Conservation (phyloP, 2,113 vertebrate genomes). For the Pipra filicauda region DNA sequence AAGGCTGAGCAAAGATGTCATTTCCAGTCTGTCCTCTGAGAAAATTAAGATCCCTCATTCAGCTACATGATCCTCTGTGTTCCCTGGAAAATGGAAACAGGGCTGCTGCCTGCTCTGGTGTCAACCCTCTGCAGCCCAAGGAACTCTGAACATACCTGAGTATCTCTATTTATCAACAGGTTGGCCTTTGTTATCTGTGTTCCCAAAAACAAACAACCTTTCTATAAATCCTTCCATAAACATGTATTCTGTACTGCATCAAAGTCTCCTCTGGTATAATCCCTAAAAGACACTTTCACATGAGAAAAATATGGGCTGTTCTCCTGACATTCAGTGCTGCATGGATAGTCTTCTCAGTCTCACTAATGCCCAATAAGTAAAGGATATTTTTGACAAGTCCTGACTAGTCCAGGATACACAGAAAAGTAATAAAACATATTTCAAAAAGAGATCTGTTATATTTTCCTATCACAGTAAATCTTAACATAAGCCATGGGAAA, state of each 20-base stretch:
- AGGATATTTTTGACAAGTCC: slow-evolving; percentile 49
- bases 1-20: neutral
- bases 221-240: slow-evolving; percentile 40
- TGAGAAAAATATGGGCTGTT: neutral
- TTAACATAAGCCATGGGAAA: neutral
- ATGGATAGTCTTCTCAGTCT: slow-evolving; percentile 30
- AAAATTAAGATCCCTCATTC: neutral
- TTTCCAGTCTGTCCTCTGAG: neutral
- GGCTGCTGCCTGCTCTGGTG: neutral
- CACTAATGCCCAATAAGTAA: slow-evolving; percentile 47
- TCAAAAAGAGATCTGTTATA: slow-evolving; percentile 22
- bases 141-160: neutral
- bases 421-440: slow-evolving; percentile 52
- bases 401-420: slow-evolving; percentile 4
- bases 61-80: neutral
- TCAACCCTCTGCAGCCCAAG: neutral
- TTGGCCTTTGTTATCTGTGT: neutral
- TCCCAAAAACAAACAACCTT: neutral
- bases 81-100: neutral
- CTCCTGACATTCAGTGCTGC: neutral
- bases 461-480: slow-evolving; percentile 50
- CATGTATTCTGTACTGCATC: neutral
- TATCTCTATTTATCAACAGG: neutral
- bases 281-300: neutral
- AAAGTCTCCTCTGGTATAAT: slow-evolving; percentile 19